Evolutionary conservation across 2,888 invertebrate species (phyloP).

Genomic region (Eristalis arbustorum): DNA sequence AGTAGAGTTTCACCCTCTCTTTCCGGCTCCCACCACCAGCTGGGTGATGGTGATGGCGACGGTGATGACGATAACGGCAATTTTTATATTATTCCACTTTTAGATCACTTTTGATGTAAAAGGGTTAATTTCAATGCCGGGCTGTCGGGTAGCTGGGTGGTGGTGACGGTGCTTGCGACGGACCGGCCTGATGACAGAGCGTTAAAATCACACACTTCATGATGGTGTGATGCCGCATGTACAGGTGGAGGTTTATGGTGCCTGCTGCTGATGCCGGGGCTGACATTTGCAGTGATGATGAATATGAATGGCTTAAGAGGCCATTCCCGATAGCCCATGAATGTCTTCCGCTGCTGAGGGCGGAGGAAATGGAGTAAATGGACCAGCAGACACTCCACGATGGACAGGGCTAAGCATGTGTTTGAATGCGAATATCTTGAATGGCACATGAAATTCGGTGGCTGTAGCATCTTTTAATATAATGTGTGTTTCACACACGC

Average conservation of each 20-base stretch:
- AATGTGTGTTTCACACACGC: no score
- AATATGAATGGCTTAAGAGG: slow-evolving; percentile 65
- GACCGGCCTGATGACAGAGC: slow-evolving; percentile 3
- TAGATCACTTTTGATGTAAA: slow-evolving; percentile 69
- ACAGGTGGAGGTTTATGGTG: slow-evolving; percentile 12
- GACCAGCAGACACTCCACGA: not conserved
- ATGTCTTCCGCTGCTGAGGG: slow-evolving; percentile 40
- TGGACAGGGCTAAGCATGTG: not conserved
- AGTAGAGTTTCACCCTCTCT: slow-evolving; percentile 25
- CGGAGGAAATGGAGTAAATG: not conserved
- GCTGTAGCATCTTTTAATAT: not conserved
- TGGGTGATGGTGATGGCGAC: slow-evolving; percentile 5
- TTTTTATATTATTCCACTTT: slow-evolving; percentile 68
- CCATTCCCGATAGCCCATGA: slow-evolving; percentile 53
- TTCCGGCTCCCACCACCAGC: not conserved
- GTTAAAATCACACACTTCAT: slow-evolving; percentile 53
- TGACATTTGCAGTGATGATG: slow-evolving; percentile 69
- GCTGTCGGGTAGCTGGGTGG: not conserved
- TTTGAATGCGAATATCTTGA: not conserved
- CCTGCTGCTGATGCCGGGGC: slow-evolving; percentile 51
- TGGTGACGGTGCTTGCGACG: slow-evolving; percentile 1
- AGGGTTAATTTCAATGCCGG: slow-evolving; percentile 63
- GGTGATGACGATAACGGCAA: slow-evolving; percentile 66
- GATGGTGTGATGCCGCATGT: slow-evolving; percentile 32
- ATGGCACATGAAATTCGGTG: not conserved